These are phyloP conservation scores for Kuschelorhynchus macadamiae DNA, from an alignment of 2,888 invertebrate species.

Conservation along the genomic window DNA sequence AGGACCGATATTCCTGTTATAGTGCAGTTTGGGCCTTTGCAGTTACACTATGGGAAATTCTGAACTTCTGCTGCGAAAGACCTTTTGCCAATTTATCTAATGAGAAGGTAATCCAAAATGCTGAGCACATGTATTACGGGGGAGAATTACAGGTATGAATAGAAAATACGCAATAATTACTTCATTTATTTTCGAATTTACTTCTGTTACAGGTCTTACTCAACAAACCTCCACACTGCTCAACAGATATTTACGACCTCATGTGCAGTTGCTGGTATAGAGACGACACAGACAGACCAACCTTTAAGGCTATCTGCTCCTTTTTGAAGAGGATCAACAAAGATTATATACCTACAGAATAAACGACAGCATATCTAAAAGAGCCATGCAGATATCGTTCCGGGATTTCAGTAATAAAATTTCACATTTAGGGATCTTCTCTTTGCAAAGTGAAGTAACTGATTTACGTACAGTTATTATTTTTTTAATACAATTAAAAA, in stretches of 20 bases:
- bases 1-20: slow-evolving; percentile 77
- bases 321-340: slow-evolving; percentile 76
- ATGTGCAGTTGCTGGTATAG: slow-evolving; percentile 81
- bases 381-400: no score
- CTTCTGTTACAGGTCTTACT: slow-evolving; percentile 68
- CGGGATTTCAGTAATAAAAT: no score
- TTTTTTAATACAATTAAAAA: no score
- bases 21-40: slow-evolving; percentile 77
- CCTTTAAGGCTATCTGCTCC: slow-evolving; percentile 78
- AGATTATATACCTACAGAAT: slow-evolving; percentile 70
- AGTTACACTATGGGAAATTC: slow-evolving; percentile 77
- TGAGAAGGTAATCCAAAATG: slow-evolving; percentile 76
- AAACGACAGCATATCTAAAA: no score
- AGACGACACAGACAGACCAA: slow-evolving; percentile 73
- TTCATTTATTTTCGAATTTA: slow-evolving; percentile 1
- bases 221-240: slow-evolving; percentile 83
- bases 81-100: slow-evolving; percentile 75
- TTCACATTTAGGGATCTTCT: no score
- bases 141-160: slow-evolving; percentile 73
- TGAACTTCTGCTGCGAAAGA: slow-evolving; percentile 74
- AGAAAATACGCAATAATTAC: neutral
- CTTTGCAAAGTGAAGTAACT: no score
- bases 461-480: no score
- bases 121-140: slow-evolving; percentile 77
- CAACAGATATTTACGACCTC: slow-evolving; percentile 81